Percentiles rank a stretch among this genome's conserved stretches.
phyloP scores from a whole-genome alignment of 1,140 invertebrate genomes.

The Lanistes nyassanus region DNA sequence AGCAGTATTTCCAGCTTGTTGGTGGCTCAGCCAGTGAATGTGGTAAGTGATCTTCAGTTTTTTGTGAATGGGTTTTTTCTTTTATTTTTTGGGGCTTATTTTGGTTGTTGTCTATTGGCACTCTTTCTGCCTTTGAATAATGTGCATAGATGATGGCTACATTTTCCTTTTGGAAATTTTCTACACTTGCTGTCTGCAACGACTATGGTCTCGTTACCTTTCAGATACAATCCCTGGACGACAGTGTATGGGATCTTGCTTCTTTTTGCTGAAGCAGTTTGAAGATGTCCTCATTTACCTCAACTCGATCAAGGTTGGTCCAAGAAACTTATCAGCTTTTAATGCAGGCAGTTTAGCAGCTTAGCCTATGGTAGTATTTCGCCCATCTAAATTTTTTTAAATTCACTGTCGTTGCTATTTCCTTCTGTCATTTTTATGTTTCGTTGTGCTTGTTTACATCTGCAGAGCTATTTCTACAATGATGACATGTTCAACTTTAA shows the following conservation, averaged over 20 bases:
- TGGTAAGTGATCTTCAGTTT: conserved; percentile 70
- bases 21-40: conserved; percentile 96
- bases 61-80: not conserved
- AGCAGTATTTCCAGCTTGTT: conserved; percentile 96
- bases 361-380: too few relatives aligned
- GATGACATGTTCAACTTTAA: conserved; percentile 99
- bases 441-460: not conserved
- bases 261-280: conserved; percentile 93
- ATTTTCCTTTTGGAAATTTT: not conserved
- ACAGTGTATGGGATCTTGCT: conserved; percentile 97
- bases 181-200: not conserved
- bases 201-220: conserved; percentile 18
- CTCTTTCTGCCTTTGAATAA: not conserved
- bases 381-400: too few relatives aligned
- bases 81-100: not conserved
- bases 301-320: conserved; percentile 89
- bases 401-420: not conserved
- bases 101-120: not conserved
- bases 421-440: conserved; percentile 3
- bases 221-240: conserved; percentile 78
- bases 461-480: conserved; percentile 86
- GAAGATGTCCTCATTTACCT: conserved; percentile 96
- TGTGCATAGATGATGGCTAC: not conserved
- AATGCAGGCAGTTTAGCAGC: too few relatives aligned
- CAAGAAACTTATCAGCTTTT: not conserved